These are phyloP conservation scores for Arvicanthis niloticus DNA, from an alignment of 2,113 vertebrate species.

Conservation along the genomic window DNA sequence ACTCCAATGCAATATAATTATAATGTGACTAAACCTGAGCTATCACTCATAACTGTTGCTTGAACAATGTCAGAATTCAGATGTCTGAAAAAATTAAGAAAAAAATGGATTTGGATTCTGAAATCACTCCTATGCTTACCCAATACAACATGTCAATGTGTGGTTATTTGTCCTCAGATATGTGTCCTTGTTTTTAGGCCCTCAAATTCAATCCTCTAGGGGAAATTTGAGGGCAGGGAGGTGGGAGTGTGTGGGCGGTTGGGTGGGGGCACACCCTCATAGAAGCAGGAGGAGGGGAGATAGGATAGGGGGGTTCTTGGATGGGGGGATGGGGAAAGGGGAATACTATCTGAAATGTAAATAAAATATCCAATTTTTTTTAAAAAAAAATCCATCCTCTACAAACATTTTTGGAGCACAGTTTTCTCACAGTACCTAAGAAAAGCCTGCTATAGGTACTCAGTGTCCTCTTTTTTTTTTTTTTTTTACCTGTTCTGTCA, in stretches of 20 bases:
- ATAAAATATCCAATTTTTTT: too few species aligned
- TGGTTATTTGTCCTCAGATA: background rate
- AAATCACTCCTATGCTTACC: background rate
- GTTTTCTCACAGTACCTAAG: constrained; percentile 4
- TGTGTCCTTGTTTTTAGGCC: background rate
- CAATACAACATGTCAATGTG: background rate
- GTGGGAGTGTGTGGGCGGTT: too few species aligned
- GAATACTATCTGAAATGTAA: too few species aligned
- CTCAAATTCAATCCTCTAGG: background rate
- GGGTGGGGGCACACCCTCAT: too few species aligned
- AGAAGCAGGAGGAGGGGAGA: too few species aligned
- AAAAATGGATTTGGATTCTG: background rate
- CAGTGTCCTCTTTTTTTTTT: background rate
- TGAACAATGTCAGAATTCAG: background rate
- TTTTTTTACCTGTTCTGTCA: background rate
- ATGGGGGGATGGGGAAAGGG: too few species aligned
- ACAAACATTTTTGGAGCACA: background rate
- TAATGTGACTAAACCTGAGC: too few species aligned
- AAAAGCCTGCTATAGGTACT: background rate
- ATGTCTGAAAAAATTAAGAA: background rate
- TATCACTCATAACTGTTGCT: background rate
- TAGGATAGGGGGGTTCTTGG: too few species aligned
- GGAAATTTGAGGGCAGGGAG: too few species aligned
- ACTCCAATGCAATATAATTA: background rate
- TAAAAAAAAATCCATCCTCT: background rate